phyloP scores from a whole-genome alignment of 2,797 vertebrate species.

The Sphenopsis melanotis region DNA sequence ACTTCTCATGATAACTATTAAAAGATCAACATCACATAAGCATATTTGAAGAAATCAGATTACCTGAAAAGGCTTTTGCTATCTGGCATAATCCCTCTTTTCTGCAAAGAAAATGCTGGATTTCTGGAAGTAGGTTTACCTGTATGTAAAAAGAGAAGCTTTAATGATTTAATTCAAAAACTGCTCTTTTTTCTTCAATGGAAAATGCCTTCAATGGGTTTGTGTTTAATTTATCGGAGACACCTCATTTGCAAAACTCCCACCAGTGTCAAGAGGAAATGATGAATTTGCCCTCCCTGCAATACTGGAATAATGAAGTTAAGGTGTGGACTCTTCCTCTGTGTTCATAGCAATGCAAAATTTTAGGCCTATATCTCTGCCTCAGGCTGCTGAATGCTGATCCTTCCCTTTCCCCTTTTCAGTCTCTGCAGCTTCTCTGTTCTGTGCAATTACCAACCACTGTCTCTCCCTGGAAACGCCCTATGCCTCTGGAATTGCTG shows the following conservation, averaged over 20 bases:
- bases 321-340: neutral
- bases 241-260: neutral
- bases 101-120: slow-evolving; percentile 84
- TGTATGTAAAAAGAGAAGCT: slow-evolving; percentile 60
- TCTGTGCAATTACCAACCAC: neutral
- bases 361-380: neutral
- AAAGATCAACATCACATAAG: neutral
- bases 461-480: neutral
- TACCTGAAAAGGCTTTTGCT: slow-evolving; percentile 80
- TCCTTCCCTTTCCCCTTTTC: neutral
- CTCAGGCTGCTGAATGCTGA: neutral
- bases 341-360: neutral
- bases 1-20: neutral
- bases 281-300: neutral
- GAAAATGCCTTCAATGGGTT: neutral
- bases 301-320: neutral
- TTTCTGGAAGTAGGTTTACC: slow-evolving; percentile 85
- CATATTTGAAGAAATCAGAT: slow-evolving; percentile 30
- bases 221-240: neutral
- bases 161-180: neutral
- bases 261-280: neutral
- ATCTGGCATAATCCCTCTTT: slow-evolving; percentile 81
- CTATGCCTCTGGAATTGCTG: neutral
- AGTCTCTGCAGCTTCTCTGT: neutral
- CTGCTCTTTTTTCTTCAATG: neutral